Conservation (phyloP, 2,888 invertebrate genomes). For the Thymelicus sylvestris region DNA sequence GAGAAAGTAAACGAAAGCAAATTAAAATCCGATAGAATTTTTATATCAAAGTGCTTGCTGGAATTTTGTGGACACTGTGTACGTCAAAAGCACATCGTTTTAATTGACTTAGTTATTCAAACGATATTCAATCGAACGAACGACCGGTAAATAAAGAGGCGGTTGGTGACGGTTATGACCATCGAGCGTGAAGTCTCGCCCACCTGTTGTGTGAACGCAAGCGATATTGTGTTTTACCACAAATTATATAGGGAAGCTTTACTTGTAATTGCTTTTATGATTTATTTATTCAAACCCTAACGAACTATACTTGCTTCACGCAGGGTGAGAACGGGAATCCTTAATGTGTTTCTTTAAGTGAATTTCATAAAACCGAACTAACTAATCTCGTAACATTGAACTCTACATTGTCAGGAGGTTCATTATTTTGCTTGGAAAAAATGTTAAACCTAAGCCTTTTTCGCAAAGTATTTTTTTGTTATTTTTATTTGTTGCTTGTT, state of each 20-base stretch:
- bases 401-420: no score
- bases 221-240: slow-evolving; percentile 27
- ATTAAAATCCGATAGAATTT: not conserved
- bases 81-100: not conserved
- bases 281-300: slow-evolving; percentile 33
- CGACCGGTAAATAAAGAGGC: slow-evolving; percentile 51
- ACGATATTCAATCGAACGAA: slow-evolving; percentile 40
- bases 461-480: no score
- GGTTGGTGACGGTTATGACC: slow-evolving; percentile 72
- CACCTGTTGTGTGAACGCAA: slow-evolving; percentile 60
- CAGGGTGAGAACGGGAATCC: slow-evolving; percentile 24
- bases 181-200: slow-evolving; percentile 68
- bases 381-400: no score
- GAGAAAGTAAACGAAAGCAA: not conserved
- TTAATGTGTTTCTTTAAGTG: not conserved
- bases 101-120: slow-evolving; percentile 35
- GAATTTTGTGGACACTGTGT: not conserved
- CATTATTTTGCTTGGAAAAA: no score
- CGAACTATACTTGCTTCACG: slow-evolving; percentile 35
- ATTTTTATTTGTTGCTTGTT: no score
- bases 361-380: not conserved
- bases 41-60: not conserved
- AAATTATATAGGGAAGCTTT: slow-evolving; percentile 9
- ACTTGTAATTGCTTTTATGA: slow-evolving; percentile 8
- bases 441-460: no score